A percentile compares a stretch with the other conserved stretches of the same genome.
Evolutionary conservation across 2,797 vertebrate species (phyloP).

Genomic region (Xenops minutus): DNA sequence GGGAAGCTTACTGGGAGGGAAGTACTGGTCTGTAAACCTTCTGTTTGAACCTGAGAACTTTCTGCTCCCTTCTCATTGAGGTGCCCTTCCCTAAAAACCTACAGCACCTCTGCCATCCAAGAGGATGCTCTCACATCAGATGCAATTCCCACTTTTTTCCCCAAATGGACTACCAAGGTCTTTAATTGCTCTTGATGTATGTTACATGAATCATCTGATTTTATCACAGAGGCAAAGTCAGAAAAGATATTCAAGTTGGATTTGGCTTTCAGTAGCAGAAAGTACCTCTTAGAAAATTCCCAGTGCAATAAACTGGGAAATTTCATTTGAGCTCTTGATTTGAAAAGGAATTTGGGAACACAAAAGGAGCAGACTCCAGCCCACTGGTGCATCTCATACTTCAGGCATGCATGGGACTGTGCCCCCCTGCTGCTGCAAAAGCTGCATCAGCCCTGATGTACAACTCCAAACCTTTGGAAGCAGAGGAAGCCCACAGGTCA

Average conservation of each 20-base stretch:
- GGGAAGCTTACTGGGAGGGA: not conserved
- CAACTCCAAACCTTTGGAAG: not conserved
- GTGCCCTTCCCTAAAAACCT: not conserved
- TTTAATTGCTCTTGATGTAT: not conserved
- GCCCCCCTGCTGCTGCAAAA: not conserved
- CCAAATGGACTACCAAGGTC: not conserved
- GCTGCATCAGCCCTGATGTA: not conserved
- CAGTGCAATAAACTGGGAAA: not conserved
- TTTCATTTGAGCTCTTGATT: not conserved
- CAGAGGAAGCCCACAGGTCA: not conserved
- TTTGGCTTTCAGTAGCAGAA: not conserved
- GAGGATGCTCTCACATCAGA: not conserved
- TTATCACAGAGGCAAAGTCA: not conserved
- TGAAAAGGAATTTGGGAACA: not conserved
- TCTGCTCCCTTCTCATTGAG: not conserved
- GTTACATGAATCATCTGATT: not conserved
- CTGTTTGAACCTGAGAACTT: not conserved
- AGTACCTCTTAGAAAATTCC: not conserved
- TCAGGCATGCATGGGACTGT: rapidly evolving
- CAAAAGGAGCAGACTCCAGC: not conserved
- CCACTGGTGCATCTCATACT: not conserved
- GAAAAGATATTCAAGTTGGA: not conserved
- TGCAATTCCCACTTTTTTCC: not conserved
- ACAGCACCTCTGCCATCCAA: not conserved
- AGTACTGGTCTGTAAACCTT: not conserved